Conservation (phyloP, 1,140 invertebrate genomes). For the Mya arenaria region DNA sequence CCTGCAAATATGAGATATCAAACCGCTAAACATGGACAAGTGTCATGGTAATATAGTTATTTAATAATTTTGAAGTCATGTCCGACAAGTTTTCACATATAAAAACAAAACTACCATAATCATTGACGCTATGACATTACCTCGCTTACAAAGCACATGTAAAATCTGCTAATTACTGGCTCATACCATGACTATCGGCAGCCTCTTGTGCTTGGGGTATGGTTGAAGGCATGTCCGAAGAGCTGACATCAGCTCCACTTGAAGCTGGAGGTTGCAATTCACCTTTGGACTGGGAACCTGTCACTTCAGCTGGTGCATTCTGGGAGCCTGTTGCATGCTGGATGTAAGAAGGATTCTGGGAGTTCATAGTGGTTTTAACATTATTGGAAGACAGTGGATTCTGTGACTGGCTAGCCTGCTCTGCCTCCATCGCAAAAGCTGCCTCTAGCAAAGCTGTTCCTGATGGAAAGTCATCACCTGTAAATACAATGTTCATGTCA, state of each 20-base stretch:
- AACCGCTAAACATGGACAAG: neutral
- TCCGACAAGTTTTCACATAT: neutral
- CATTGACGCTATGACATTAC: neutral
- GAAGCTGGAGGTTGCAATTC: neutral
- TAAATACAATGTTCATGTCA: neutral
- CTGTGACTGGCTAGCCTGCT: neutral
- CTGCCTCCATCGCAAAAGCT: slow-evolving; percentile 18
- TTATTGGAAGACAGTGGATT: neutral
- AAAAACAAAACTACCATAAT: neutral
- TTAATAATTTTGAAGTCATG: neutral
- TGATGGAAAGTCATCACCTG: slow-evolving; percentile 50
- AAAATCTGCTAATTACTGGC: too few species aligned
- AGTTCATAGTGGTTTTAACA: too few species aligned
- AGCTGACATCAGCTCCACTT: neutral
- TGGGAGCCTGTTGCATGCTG: neutral
- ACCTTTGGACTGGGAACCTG: neutral
- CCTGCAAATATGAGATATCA: slow-evolving; percentile 2
- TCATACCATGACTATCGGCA: too few species aligned
- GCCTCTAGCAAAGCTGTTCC: slow-evolving; percentile 34
- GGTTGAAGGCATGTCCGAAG: neutral
- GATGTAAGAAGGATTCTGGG: slow-evolving; percentile 14
- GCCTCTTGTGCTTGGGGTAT: too few species aligned
- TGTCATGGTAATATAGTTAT: neutral
- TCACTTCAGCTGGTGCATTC: neutral
- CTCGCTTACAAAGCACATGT: too few species aligned